Base-by-base conservation (phyloP, 2,113 vertebrate genomes). In the Hiodon alosoides region DNA sequence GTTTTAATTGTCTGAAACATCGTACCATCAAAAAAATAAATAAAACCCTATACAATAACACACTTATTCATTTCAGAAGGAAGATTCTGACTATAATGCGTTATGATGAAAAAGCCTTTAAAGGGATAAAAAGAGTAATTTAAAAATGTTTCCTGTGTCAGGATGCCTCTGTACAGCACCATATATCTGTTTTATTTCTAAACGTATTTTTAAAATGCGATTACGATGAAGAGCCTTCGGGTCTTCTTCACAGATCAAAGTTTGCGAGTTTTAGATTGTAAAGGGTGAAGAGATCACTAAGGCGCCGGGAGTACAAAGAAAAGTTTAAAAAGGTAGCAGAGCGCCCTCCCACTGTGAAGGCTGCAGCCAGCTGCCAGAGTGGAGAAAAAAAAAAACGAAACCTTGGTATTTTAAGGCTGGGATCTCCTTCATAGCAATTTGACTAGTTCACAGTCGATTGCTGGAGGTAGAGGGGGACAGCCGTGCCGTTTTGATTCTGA, bases 201-300 rank as follows among this genome's bases (percentile, higher is more conserved):
- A 68, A 68, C 1, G 17, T 31, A 9, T 60, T 62, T 14, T 60
- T 67, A 48, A 68, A 68, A 73, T 61, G 55, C 17, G 57, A 69
- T 78, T 78, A 73, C 76, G 62, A 62, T 67, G 66, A 77, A 73
- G 62, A 13, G 55, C 54, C 52, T 75, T 67, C 59, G 53, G 65
- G 46, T 17, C 54, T 59, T 8, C 51, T 66, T 47, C 54, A 48
- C 3, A 73, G n/a, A 78, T 73, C 71, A 78, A 73, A 69, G 57
- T 73, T 75, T 75, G 8, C 6, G 54, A 16, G 50, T 17, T 52
- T 48, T 67, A 62, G 17, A 67, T 66, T 51, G 6, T 31, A 51
- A 59, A 11, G 64, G 16, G 31, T 5, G n/a, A 55, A 73, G 31
- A 65, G 61, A 73, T 73, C 60, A 75, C 53, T 74, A 58, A 75